Percentiles rank a stretch among this genome's conserved stretches.
phyloP scores from a whole-genome alignment of 1,140 invertebrate species.

The Lithobius niger region DNA sequence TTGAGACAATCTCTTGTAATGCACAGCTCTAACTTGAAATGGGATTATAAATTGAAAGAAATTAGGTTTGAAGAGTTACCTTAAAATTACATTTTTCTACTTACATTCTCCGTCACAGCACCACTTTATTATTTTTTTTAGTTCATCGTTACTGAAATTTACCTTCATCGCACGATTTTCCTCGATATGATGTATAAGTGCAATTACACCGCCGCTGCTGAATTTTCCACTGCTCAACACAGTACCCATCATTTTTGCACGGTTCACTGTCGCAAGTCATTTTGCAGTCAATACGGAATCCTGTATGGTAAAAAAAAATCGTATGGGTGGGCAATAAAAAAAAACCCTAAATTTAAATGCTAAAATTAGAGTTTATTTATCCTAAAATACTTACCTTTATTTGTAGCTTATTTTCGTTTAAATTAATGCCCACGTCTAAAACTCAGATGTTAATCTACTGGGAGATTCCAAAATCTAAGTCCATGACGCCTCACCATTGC shows the following conservation, averaged over 20 bases:
- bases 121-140: no score
- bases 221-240: slow-evolving; percentile 75
- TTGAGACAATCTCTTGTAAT: no score
- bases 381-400: background rate
- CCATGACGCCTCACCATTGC: no score
- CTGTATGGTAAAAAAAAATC: slow-evolving; percentile 24
- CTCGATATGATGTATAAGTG: slow-evolving; percentile 72
- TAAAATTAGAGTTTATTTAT: background rate
- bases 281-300: slow-evolving; percentile 53
- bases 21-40: background rate
- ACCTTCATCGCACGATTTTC: slow-evolving; percentile 51
- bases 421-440: background rate
- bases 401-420: background rate
- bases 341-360: background rate
- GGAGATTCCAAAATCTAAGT: no score
- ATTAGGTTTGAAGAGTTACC: background rate
- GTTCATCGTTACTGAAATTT: slow-evolving; percentile 20
- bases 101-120: no score
- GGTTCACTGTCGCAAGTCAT: slow-evolving; percentile 77
- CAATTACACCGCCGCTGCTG: slow-evolving; percentile 74
- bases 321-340: background rate
- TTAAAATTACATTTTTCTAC: background rate
- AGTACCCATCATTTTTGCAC: slow-evolving; percentile 71
- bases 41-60: background rate
- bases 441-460: background rate